Base-by-base conservation (phyloP, 1,140 invertebrate species). In the Caerostris darwini region DNA sequence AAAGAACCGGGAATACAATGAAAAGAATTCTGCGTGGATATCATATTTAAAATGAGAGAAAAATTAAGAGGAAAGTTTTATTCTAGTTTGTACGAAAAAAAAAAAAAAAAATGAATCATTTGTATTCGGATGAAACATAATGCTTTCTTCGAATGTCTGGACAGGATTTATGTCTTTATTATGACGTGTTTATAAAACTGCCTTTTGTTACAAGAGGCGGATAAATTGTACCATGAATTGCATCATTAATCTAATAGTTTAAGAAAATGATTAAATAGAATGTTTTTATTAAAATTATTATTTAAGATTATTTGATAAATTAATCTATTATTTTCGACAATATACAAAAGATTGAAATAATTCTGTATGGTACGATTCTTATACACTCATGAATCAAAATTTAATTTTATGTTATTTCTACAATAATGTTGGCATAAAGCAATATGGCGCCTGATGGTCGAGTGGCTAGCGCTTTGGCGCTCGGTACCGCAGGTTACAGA, bases 1-100 rank as follows among this genome's bases (percentile, higher is more conserved):
- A 87, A 87, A 61, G 85, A 50, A 50, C 14, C 0, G 0, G 3
- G 54, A 58, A 57, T 56, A 83, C 82, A 83, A 83, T 83, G 3
- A 19, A 56, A 58, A 57, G 12, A 58, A 10, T 58, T 10, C 50
- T 53, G 8, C 19, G 4, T 4, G 69, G 12, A 34, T 12, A 50
- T 77, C 12, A 50, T 50, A 77, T 77, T 77, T 50, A 77, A 17
- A 77, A 77, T 77, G 69, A n/a, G 50, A 8, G 8, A 7, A 77
- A 53, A 77, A 34, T 77, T 77, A 77, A 77, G 14, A 77, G 69
- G 0, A 77, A 77, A 77, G 34, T 77, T 77, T 77, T 77, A 8
- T 77, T 34, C 19, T 77, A 7, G 50, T 34, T 77, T 34, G 69
- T 34, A 34, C 6, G 34, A 77, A 34, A 77, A 7, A 7, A 1